Percentiles rank a stretch among this genome's conserved stretches.
Conservation (phyloP, 1,140 invertebrate species). For the Himalopsyche phryganea region DNA sequence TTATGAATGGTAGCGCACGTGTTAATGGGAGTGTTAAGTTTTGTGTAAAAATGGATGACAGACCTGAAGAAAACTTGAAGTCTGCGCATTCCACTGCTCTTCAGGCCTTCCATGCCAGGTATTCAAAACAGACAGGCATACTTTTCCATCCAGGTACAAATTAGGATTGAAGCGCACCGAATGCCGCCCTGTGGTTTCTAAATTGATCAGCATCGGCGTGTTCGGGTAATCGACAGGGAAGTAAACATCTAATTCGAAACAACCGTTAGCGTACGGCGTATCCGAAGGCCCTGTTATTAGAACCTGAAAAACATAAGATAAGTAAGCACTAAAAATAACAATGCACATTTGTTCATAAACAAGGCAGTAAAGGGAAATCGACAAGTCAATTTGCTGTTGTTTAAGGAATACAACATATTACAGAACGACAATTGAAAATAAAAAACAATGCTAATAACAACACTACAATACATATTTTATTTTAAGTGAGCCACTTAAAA, state of each 20-base stretch:
- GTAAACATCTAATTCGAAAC: slow-evolving; percentile 88
- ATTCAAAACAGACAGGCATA: slow-evolving; percentile 92
- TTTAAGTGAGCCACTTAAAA: no score
- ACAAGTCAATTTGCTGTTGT: no score
- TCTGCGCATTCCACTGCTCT: slow-evolving; percentile 97
- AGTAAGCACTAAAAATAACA: slow-evolving; percentile 5
- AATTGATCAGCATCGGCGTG: slow-evolving; percentile 80
- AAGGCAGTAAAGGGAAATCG: no score
- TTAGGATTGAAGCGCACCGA: slow-evolving; percentile 96
- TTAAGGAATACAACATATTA: no score
- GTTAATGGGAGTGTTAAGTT: no score
- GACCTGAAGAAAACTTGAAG: slow-evolving; percentile 92
- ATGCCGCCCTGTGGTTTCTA: slow-evolving; percentile 91
- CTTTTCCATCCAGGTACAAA: slow-evolving; percentile 95
- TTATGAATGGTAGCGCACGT: no score
- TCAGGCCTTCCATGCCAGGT: slow-evolving; percentile 98
- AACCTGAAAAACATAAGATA: slow-evolving; percentile 64
- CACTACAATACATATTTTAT: no score
- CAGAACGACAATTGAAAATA: no score
- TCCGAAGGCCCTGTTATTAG: slow-evolving; percentile 88
- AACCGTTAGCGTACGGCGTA: slow-evolving; percentile 86
- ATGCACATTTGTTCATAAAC: not conserved
- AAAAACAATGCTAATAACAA: no score
- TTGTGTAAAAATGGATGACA: slow-evolving; percentile 4
- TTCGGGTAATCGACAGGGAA: slow-evolving; percentile 86